Percentiles rank a stretch among this genome's conserved stretches.
phyloP scores from a whole-genome alignment of 2,888 invertebrate genomes.

The Schizotus pectinicornis region DNA sequence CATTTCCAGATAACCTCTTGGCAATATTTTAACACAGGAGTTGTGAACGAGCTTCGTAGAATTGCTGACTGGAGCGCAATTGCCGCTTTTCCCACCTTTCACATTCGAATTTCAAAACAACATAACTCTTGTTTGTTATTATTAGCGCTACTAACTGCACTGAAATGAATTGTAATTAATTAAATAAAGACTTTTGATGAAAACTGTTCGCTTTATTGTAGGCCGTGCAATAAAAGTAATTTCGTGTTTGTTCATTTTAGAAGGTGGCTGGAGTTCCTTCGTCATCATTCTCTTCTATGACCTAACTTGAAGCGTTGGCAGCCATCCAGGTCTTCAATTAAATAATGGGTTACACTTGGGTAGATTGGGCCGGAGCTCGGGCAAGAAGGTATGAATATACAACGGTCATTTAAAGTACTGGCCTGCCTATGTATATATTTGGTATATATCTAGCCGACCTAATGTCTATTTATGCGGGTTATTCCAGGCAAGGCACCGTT shows the following conservation, averaged over 20 bases:
- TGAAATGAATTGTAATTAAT: too few species aligned
- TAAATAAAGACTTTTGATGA: too few species aligned
- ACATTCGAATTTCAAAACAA: slow-evolving; percentile 1
- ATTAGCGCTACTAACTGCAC: too few species aligned
- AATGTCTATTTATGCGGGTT: slow-evolving; percentile 13
- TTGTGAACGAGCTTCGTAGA: slow-evolving; percentile 7
- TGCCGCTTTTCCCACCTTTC: slow-evolving; percentile 1
- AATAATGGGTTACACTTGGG: slow-evolving; percentile 43
- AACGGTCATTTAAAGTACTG: slow-evolving; percentile 23
- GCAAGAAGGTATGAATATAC: slow-evolving; percentile 22
- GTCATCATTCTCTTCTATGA: slow-evolving; percentile 11
- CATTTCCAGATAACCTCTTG: slow-evolving; percentile 39
- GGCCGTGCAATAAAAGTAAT: slow-evolving; percentile 6
- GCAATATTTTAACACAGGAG: slow-evolving; percentile 37
- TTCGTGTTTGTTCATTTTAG: slow-evolving; percentile 1
- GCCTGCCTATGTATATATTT: slow-evolving; percentile 1
- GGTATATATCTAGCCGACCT: slow-evolving; percentile 11
- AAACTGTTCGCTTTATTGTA: slow-evolving; percentile 1
- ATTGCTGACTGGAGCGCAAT: neutral
- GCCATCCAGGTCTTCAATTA: slow-evolving; percentile 43
- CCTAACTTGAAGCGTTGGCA: slow-evolving; percentile 34
- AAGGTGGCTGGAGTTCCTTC: neutral
- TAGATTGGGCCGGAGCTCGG: slow-evolving; percentile 18
- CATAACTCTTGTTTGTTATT: too few species aligned
- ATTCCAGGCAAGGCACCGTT: slow-evolving; percentile 2